Evolutionary conservation across 2,797 vertebrate genomes (phyloP).

Genomic region (Huso huso): DNA sequence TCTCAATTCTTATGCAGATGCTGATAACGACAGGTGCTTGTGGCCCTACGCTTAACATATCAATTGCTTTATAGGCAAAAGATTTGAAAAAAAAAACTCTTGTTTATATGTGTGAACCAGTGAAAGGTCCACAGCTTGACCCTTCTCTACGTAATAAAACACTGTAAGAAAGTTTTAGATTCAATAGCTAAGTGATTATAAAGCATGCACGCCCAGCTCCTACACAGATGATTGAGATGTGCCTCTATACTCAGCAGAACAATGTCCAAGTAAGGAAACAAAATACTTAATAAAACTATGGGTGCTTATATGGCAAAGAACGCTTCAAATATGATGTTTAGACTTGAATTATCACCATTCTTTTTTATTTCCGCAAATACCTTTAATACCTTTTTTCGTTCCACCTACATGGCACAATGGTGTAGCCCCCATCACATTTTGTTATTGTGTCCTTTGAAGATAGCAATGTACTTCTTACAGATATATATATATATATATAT

Average conservation of each 20-base stretch:
- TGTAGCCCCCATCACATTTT: too few species aligned
- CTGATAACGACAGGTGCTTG: background rate
- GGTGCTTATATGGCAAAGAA: too few species aligned
- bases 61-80: slow-evolving; percentile 12
- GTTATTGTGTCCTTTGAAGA: too few species aligned
- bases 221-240: background rate
- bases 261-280: too few species aligned
- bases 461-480: too few species aligned
- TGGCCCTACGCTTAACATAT: slow-evolving; percentile 10
- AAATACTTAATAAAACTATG: too few species aligned
- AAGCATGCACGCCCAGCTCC: background rate
- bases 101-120: slow-evolving; percentile 4
- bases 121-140: slow-evolving; percentile 3
- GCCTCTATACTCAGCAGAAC: background rate
- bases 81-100: slow-evolving; percentile 2
- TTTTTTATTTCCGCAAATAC: background rate
- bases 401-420: too few species aligned
- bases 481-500: too few species aligned
- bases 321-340: background rate
- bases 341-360: background rate
- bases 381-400: too few species aligned
- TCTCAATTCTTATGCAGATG: slow-evolving; percentile 11
- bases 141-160: slow-evolving; percentile 4
- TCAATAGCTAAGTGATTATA: background rate
- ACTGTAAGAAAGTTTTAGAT: background rate